Conservation (phyloP, 1,140 invertebrate species). For the Drosophila elegans region DNA sequence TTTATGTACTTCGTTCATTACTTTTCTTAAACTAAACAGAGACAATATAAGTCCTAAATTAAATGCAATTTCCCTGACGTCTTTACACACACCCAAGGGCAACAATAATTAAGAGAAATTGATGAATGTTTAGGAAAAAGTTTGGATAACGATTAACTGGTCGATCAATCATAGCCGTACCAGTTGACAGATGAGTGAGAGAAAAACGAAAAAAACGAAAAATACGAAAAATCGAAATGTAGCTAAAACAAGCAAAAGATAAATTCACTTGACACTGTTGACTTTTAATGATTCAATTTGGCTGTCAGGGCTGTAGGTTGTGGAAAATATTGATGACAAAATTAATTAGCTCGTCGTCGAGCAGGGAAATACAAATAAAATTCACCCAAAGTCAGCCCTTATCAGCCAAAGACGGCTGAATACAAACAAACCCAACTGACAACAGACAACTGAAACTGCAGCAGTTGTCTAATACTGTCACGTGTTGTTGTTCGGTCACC, state of each 20-base stretch:
- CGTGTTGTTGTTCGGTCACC: conserved; percentile 15
- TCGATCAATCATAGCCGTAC: conserved; percentile 67
- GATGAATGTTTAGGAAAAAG: conserved; percentile 28
- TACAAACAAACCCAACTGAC: background rate
- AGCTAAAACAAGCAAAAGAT: conserved; percentile 48
- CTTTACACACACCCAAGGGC: conserved; percentile 7
- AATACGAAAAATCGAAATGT: conserved; percentile 11
- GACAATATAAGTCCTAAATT: background rate
- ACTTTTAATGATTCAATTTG: conserved; percentile 80
- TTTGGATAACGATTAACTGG: conserved; percentile 19
- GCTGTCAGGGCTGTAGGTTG: conserved; percentile 52
- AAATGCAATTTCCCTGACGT: conserved; percentile 35
- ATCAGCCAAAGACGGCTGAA: conserved; percentile 13
- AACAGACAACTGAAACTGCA: conserved; percentile 30
- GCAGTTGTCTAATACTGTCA: conserved; percentile 29
- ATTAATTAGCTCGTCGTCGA: conserved; percentile 62
- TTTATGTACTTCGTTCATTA: conserved; percentile 10
- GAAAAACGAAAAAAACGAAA: background rate
- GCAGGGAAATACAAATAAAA: conserved; percentile 29
- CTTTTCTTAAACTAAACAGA: conserved; percentile 7
- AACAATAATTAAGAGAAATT: conserved; percentile 37
- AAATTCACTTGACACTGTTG: conserved; percentile 69
- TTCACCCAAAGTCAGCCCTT: conserved; percentile 32
- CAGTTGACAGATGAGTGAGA: conserved; percentile 40
- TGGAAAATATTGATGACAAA: conserved; percentile 72